Evolutionary conservation across 2,888 invertebrate genomes (phyloP), one percentile per base, ranked within the genome.

Genomic region (Belgica antarctica): DNA sequence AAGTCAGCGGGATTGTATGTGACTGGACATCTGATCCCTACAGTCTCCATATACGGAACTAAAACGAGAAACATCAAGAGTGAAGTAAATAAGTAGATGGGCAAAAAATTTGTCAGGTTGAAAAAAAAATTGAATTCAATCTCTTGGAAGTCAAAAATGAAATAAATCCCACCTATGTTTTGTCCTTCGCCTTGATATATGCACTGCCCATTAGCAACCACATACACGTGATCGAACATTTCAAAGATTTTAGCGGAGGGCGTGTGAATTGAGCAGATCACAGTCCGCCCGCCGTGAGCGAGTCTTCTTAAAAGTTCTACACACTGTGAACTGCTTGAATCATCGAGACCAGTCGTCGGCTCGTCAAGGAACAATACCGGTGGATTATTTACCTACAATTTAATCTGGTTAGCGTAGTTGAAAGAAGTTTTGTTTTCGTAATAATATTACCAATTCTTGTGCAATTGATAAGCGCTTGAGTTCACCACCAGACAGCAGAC

Each of bases 1-100:
- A 95, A 97, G 82, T 97, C 97, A 3, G 96, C 96, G 0, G 97
- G 97, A 80, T 96, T 97, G 77, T 96, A 95, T 74, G 94, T 94
- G 72, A 84, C 86, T 0, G 97, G 97, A 77, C 97, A 97, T 27
- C 89, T 85, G 36, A 95, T 81, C 41, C 89, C 91, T 65, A 94
- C 80, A 8, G 86, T 83, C 10, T 86, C 82, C 69, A 96, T 82
- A 78, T 90, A 96, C 0, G 92, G 90, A 27, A 97, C 88, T n/a
- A n/a, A n/a, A n/a, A n/a, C n/a, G n/a, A n/a, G n/a, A n/a, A n/a
- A n/a, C n/a, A n/a, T n/a, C n/a, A n/a, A n/a, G n/a, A n/a, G n/a
- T n/a, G n/a, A n/a, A n/a, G n/a, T n/a, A n/a, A n/a, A n/a, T n/a
- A n/a, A n/a, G n/a, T n/a, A n/a, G n/a, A n/a, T n/a, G n/a, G n/a